Percentiles rank a stretch among this genome's conserved stretches.
These are phyloP conservation scores for Engystomops pustulosus DNA, from an alignment of 2,113 vertebrate genomes.

Conservation along the genomic window DNA sequence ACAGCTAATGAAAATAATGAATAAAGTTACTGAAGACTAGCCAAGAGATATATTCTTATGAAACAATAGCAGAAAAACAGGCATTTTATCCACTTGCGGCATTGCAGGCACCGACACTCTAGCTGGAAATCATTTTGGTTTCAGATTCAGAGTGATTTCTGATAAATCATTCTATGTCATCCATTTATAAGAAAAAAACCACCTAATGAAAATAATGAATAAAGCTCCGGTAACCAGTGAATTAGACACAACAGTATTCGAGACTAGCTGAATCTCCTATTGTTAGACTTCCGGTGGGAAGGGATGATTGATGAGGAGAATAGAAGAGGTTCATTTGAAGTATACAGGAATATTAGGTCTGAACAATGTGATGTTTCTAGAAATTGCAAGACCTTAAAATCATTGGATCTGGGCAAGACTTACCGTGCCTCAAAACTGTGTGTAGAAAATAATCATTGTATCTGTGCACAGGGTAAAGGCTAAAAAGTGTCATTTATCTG, in stretches of 20 bases:
- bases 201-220: constrained; percentile 55
- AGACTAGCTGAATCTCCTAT: neutral
- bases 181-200: constrained; percentile 44
- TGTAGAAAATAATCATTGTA: constrained; percentile 10
- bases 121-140: constrained; percentile 9
- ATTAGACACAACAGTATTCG: constrained; percentile 40
- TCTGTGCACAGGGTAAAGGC: neutral
- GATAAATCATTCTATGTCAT: constrained; percentile 53
- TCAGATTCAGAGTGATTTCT: neutral
- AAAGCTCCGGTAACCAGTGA: constrained; percentile 17
- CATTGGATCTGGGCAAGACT: neutral
- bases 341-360: constrained; percentile 12
- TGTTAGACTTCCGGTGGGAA: constrained; percentile 32
- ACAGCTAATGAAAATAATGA: constrained; percentile 47
- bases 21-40: constrained; percentile 36
- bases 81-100: constrained; percentile 33
- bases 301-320: constrained; percentile 39
- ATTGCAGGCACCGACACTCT: neutral
- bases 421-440: neutral
- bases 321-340: constrained; percentile 40
- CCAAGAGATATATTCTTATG: constrained; percentile 27
- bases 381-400: constrained; percentile 35
- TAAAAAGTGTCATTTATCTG: constrained; percentile 6
- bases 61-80: neutral
- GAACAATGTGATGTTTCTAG: constrained; percentile 41